Evolutionary conservation across 1,140 invertebrate genomes (phyloP), one percentile per base, ranked within the genome.

Genomic region (Drosophila nasuta): DNA sequence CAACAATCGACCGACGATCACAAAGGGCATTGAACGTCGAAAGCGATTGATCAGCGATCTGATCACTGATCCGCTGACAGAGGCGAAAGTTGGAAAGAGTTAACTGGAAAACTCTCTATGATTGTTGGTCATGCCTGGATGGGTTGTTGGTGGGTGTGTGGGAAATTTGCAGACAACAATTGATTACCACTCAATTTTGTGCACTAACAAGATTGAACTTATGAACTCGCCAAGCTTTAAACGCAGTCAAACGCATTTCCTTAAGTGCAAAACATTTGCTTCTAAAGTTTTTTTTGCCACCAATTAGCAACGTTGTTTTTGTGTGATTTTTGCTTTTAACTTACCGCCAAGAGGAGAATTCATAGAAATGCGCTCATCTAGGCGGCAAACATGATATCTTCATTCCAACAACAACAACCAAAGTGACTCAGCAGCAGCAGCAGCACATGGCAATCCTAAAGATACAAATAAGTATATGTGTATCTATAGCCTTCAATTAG

Each of bases 401-500:
- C 11, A 38, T 38, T n/a, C 17, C 28, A 56, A 33, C 33, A 56
- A 33, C 33, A 56, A 20, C 25, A 35, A 13, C n/a, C 33, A 25
- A 3, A 17, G 35, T 75, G 72, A 75, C 30, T 75, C 66, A 75
- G 66, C 71, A 25, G 20, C 20, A 20, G 20, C 33, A n/a, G 15
- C 35, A 46, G 43, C 62, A 75, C 57, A 63, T 75, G 72, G 66
- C 66, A 75, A 75, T 69, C 58, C 66, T 58, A 49, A 43, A 75
- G 65, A 75, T 69, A 72, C 69, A 72, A 30, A 71, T 56, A 20
- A 48, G 25, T 17, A 4, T 15, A 48, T 13, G 56, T 59, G 67
- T 64, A 65, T 74, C 58, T 77, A 59, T 76, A 82, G 83, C 83
- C 79, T 82, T 88, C 83, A 86, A 88, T 86, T 88, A 86, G 75